Conservation (phyloP, 2,888 invertebrate species). For the Campaea margaritaria region DNA sequence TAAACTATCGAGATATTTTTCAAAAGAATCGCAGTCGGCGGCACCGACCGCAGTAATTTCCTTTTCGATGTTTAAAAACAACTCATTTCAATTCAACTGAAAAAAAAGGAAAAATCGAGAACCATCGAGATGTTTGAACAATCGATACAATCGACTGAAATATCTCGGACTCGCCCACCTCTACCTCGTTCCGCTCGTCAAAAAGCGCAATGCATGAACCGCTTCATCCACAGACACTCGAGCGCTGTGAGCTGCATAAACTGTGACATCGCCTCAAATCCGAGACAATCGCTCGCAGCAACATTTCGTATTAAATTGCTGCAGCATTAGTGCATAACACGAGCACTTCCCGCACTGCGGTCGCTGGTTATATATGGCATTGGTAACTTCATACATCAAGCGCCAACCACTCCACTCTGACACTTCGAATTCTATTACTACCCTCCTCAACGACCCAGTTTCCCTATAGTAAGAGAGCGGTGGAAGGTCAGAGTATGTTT, state of each 20-base stretch:
- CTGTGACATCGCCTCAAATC: constrained; percentile 34
- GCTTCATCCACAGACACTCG: too few relatives aligned
- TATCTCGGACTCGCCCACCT: too few relatives aligned
- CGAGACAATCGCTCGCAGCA: constrained; percentile 39
- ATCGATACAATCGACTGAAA: too few relatives aligned
- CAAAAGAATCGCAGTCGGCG: too few relatives aligned
- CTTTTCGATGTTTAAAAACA: too few relatives aligned
- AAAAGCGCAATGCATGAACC: too few relatives aligned
- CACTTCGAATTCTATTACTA: constrained; percentile 40
- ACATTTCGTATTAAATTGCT: constrained; percentile 43
- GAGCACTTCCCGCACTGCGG: constrained; percentile 44
- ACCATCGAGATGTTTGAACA: too few relatives aligned
- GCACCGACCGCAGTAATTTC: too few relatives aligned
- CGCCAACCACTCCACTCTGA: constrained; percentile 38
- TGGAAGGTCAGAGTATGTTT: constrained; percentile 37
- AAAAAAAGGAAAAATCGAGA: too few relatives aligned
- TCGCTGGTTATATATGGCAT: constrained; percentile 40
- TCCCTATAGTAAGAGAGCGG: constrained; percentile 1
- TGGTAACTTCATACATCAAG: constrained; percentile 47
- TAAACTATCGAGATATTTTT: too few relatives aligned
- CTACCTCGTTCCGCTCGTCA: too few relatives aligned
- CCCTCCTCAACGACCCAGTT: constrained; percentile 15
- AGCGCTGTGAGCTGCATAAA: constrained; percentile 18
- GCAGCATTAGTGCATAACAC: constrained; percentile 45
- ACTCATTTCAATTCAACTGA: too few relatives aligned